Base-by-base conservation (phyloP, 2,797 vertebrate species). In the Diglossa cyanea region DNA sequence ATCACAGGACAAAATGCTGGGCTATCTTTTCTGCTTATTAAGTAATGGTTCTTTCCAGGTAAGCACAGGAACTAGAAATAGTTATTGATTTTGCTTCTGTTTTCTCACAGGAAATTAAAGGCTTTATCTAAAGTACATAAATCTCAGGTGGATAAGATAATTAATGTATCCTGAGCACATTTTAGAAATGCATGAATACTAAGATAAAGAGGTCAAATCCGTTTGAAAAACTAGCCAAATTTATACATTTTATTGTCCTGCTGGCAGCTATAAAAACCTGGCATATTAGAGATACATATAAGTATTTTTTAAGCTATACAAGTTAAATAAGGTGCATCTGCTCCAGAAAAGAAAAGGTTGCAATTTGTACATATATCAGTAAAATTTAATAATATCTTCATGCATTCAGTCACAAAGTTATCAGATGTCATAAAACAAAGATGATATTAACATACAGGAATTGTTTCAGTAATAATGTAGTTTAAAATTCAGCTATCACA, bases 21-120 rank as follows among this genome's bases (percentile, higher is more conserved):
- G 5, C 14, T 86, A 24, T 78, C 37, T 78, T 81, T 81, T 75
- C 73, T 88, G 35, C 50, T 92, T 92, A 93, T 86, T 92, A 88
- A 86, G 21, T 44, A 84, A 77, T 54, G 62, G 35, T 25, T 92
- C 47, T 88, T 84, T 76, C 57, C 71, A 87, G 44, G 62, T 86
- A 87, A 84, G 48, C 60, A 55, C 28, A 62, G 40, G 60, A 86
- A 63, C 40, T 79, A 85, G 51, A 95, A 95, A 55, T 15, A 48
- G 67, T 70, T 94, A 87, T 79, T 92, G 86, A 84, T 92, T 91
- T 94, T 91, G 7, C 10, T 82, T 76, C 47, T 85, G 17, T 73
- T 92, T 92, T 91, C 48, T 91, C 67, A 82, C 67, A 70, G 84
- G 91, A 94, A 92, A 95, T 92, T 73, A 79, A 92, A 93, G 78